Base-by-base conservation (phyloP, 2,113 vertebrate species). In the Narcine bancroftii region DNA sequence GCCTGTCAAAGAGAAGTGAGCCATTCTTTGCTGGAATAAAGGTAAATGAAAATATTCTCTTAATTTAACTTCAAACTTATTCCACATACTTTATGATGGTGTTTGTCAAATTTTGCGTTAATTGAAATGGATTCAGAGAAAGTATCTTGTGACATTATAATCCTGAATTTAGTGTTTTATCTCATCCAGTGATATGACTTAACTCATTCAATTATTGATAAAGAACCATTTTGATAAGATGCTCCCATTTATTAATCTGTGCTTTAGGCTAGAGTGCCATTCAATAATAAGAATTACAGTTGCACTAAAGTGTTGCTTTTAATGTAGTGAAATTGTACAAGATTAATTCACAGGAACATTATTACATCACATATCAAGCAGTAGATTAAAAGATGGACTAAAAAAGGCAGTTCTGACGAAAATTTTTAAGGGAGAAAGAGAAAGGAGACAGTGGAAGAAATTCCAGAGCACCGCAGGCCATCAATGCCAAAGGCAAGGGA, bases 11-110 rank as follows among this genome's bases (percentile, higher is more conserved):
- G 92, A 96, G 97, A 92, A 98, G 96, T 73, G 93, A 96, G 93
- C 95, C 95, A 81, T 97, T 98, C 95, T 98, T 95, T n/a, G 95
- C 95, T 0, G 96, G 97, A 92, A 95, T 98, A 92, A 97, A 97
- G 96, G 97, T 97, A 95, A 92, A 56, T 73, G 26, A 69, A 91
- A 69, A 29, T 91, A 10, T 69, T 29, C n/a, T 17, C 53, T 87
- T 69, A 29, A 42, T 21, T 21, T 24, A 56, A 1, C 21, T 91
- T 21, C 21, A 69, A 69, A 69, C 42, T 42, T 77, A 50, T 56
- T 17, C 19, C 42, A 60, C 11, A 39, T 15, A 92, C 6, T 33
- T 77, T 42, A 26, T 39, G 53, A 66, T 60, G 33, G 4, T 85
- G 0, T 36, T 50, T n/a, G 33, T 33, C 33, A 56, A 85, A 85